A percentile compares a stretch with the other conserved stretches of the same genome.
These are phyloP conservation scores for Bolborhynchus lineola DNA, from an alignment of 2,113 vertebrate genomes.

Conservation along the genomic window DNA sequence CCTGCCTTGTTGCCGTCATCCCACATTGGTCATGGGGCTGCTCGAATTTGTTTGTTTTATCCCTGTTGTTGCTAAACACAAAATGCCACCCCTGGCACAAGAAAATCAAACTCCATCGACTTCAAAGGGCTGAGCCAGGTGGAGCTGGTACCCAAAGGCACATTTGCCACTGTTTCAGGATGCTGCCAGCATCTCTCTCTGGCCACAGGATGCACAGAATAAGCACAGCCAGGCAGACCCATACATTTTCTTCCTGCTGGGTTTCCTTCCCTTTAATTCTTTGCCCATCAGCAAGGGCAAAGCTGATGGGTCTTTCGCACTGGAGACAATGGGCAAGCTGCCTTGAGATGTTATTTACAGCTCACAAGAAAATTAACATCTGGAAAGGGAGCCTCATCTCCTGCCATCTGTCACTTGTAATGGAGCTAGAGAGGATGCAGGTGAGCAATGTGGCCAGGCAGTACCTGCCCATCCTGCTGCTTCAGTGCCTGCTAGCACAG, in stretches of 20 bases:
- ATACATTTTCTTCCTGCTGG: background rate
- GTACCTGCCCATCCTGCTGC: background rate
- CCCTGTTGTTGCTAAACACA: background rate
- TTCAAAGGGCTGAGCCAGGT: background rate
- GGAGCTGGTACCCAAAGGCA: background rate
- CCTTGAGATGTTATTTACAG: slow-evolving; percentile 5
- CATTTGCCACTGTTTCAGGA: background rate
- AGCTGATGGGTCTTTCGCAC: background rate
- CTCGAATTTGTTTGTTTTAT: background rate
- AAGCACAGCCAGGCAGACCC: background rate
- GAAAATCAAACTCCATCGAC: accelerated
- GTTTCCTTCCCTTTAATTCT: background rate
- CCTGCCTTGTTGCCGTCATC: background rate
- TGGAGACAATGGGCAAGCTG: accelerated
- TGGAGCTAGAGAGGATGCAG: background rate
- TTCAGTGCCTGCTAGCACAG: background rate
- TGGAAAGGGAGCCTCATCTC: slow-evolving; percentile 27
- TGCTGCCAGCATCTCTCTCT: background rate
- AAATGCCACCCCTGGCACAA: background rate
- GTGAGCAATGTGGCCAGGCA: background rate
- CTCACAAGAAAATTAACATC: slow-evolving; percentile 29
- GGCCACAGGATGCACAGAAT: background rate
- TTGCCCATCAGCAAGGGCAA: background rate
- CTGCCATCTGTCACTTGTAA: slow-evolving; percentile 35
- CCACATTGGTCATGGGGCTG: accelerated